Base-by-base conservation (phyloP, 1,140 invertebrate species). In the Polyergus mexicanus region DNA sequence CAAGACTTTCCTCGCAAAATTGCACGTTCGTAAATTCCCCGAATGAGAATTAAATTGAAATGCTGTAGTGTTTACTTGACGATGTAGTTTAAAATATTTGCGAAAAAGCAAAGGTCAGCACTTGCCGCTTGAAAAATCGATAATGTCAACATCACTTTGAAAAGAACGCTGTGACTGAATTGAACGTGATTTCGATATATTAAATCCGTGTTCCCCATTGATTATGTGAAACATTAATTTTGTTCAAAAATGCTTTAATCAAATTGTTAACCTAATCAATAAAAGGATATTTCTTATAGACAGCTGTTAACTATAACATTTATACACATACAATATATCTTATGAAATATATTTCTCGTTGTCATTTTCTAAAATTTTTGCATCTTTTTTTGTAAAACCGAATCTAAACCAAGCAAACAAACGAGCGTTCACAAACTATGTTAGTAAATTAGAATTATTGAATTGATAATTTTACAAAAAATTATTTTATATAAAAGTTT, bases 21-120 rank as follows among this genome's bases (percentile, higher is more conserved):
- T 68, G 51, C 47, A 51, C 76, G 54, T 80, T 41, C 35, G 35
- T 80, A 56, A 69, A 69, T 69, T 83, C 28, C 25, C 54, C 6
- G n/a, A 25, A 60, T 66, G 66, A 83, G 32, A 83, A 83, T 83
- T 83, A 83, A 83, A 60, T 83, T 72, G 68, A 83, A 72, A 83
- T 41, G 51, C 22, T 81, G 78, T 83, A 74, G 78, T 74, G 54
- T 74, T 83, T 83, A 83, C 68, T 58, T 60, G 65, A 56, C 78
- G 38, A 74, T 19, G 68, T 47, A 72, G 13, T 25, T 13, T 83
- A 72, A 60, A 83, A 83, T 83, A 83, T 47, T 83, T 83, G 68
- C 54, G n/a, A 56, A 83, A 35, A 44, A 72, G 25, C 28, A 6
- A 74, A 74, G 19, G 38, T 62, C 28, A 38, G 8, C 68, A 83